Percentiles rank a stretch among this genome's conserved stretches.
phyloP scores from a whole-genome alignment of 2,113 vertebrate genomes.

The Callipepla californica region DNA sequence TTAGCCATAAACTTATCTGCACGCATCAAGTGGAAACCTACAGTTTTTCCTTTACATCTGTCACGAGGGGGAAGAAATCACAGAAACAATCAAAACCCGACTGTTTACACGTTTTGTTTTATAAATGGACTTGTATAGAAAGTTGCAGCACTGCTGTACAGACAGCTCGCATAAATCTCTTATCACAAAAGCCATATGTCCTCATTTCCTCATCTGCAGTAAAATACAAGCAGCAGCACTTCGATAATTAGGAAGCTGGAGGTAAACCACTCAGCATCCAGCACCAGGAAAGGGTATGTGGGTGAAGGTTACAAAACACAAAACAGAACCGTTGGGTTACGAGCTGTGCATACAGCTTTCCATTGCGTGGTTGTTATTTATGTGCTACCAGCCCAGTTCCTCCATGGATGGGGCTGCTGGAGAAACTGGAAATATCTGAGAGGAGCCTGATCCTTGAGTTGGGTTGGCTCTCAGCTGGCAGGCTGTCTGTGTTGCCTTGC shows the following conservation, averaged over 20 bases:
- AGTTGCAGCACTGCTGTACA: conserved; percentile 3
- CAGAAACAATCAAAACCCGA: conserved; percentile 44
- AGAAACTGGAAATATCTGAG: background rate
- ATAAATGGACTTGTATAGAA: conserved; percentile 65
- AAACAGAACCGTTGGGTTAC: background rate
- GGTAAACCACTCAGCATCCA: conserved; percentile 39
- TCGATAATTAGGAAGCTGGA: conserved; percentile 61
- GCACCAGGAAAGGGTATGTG: conserved; percentile 10
- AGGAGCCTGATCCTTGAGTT: background rate
- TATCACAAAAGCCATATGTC: conserved; percentile 74
- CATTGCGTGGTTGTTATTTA: fast-evolving
- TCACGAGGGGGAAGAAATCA: conserved; percentile 58
- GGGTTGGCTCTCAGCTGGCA: background rate
- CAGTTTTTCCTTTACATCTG: conserved; percentile 66
- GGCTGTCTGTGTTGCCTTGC: background rate
- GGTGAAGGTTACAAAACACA: conserved; percentile 56
- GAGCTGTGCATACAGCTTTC: background rate
- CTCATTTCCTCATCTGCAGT: conserved; percentile 57
- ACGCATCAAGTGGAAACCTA: conserved; percentile 40
- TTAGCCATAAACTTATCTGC: conserved; percentile 24
- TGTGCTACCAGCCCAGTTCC: background rate
- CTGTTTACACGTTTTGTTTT: conserved; percentile 71
- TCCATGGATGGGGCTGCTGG: fast-evolving
- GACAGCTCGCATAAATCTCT: conserved; percentile 58
- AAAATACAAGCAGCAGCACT: background rate